Evolutionary conservation across 2,888 invertebrate species (phyloP), one percentile per base, ranked within the genome.

Genomic region (Caenorhabditis macrosperma): DNA sequence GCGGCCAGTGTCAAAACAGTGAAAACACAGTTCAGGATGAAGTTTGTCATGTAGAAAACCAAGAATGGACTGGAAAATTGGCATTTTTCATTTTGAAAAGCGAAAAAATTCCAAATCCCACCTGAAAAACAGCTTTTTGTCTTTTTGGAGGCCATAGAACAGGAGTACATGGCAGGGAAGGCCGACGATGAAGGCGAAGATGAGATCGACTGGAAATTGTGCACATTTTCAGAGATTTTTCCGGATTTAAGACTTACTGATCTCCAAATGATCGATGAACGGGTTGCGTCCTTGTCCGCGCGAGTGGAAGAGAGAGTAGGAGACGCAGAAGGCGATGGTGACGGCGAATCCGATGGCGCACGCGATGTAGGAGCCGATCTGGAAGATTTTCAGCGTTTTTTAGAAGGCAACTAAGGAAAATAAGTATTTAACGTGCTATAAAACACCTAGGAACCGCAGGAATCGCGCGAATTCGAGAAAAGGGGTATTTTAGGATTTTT

Each of bases 31-130:
- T 86, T 86, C 24, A 86, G 52, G 33, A 85, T 64, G 78, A 86
- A 86, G 67, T 86, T 86, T 3, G 85, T 84, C 57, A 81, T 74
- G 76, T 86, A 86, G 54, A 85, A 86, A 10, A 86, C 71, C 7
- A 86, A 72, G 44, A 85, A 86, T 15, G 86, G 86, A 35, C 82
- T 82, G 69, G 41, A 74, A 69, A 44, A 35, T 60, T 52, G 41
- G 20, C 17, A 33, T 15, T 24, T 17, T 41, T 26, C 20, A 26
- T 38, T 38, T 38, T 41, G 15, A 54, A 57, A 57, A 30, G n/a
- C n/a, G n/a, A n/a, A 38, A 38, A 38, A 38, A 38, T 7, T 28
- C 17, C 7, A 22, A 20, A 4, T 5, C 77, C 63, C 26, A 83
- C 83, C 71, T 72, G 74, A 85, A 85, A 22, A 78, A 78, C 17